Percentiles rank a stretch among this genome's conserved stretches.
These are phyloP conservation scores for Raja brachyura DNA, from an alignment of 2,113 vertebrate genomes.

Conservation along the genomic window DNA sequence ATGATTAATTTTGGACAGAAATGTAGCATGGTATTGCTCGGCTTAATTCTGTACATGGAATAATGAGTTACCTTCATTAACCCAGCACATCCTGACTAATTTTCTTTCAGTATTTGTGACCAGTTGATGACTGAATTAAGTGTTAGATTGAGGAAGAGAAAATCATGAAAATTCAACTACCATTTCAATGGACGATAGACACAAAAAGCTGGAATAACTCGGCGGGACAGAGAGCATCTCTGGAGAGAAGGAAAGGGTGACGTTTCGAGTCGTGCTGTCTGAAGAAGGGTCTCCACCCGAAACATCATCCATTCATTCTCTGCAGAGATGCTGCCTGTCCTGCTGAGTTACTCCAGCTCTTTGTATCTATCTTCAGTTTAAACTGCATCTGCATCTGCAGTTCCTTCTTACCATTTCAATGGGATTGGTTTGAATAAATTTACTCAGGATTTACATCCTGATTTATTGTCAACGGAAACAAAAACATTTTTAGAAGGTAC, in stretches of 20 bases:
- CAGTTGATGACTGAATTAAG: not conserved
- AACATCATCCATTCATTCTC: too few relatives aligned
- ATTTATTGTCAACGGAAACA: not conserved
- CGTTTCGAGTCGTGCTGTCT: too few relatives aligned
- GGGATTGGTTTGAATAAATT: conserved; percentile 27
- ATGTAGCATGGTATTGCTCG: not conserved
- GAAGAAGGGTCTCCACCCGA: too few relatives aligned
- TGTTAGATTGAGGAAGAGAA: not conserved
- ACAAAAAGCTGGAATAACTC: too few relatives aligned
- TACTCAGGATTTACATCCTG: not conserved
- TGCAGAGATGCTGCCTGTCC: too few relatives aligned
- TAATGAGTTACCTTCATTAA: not conserved
- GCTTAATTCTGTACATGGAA: not conserved
- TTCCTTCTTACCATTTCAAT: not conserved
- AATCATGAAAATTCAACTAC: conserved; percentile 1
- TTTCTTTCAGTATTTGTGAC: not conserved
- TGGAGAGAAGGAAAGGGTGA: too few relatives aligned
- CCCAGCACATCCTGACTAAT: not conserved
- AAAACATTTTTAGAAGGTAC: not conserved
- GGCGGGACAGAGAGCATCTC: too few relatives aligned
- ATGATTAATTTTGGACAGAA: not conserved
- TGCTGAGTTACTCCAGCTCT: too few relatives aligned
- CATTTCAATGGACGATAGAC: not conserved
- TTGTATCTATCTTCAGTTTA: too few relatives aligned
- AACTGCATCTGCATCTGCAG: too few relatives aligned